Evolutionary conservation across 2,888 invertebrate genomes (phyloP).

Genomic region (Furcula furcula): DNA sequence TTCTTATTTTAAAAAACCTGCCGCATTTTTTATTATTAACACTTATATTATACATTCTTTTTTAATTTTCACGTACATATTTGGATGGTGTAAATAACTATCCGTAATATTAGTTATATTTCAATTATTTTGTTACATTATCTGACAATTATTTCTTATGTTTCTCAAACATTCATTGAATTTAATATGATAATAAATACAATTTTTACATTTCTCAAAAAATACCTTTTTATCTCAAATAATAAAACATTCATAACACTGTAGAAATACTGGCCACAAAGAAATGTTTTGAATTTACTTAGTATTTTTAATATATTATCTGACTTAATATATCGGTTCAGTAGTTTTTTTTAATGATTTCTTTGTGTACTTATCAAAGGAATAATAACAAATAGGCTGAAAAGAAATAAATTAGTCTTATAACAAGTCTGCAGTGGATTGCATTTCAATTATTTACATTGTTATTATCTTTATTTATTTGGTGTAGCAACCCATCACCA

Average conservation of each 20-base stretch:
- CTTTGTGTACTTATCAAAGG: constrained; percentile 2
- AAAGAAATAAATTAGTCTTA: constrained; percentile 31
- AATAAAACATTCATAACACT: constrained; percentile 4
- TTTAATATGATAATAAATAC: not conserved
- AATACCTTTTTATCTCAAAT: constrained; percentile 11
- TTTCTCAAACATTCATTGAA: not conserved
- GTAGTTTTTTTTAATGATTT: not conserved
- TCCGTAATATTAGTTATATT: constrained; percentile 15
- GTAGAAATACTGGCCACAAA: not conserved
- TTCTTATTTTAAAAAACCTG: no score
- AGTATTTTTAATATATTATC: no score
- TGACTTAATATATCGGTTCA: constrained; percentile 9
- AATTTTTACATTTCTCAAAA: not conserved
- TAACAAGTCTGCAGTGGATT: constrained; percentile 9
- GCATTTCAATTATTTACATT: constrained; percentile 19
- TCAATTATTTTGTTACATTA: constrained; percentile 1
- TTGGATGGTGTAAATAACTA: no score
- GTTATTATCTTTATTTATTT: constrained; percentile 6
- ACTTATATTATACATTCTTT: no score
- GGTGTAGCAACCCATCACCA: constrained; percentile 37
- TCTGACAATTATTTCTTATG: not conserved
- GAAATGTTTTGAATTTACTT: not conserved
- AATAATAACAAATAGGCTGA: constrained; percentile 23
- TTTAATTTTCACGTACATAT: no score
- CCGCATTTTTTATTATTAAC: no score